A percentile compares a stretch with the other conserved stretches of the same genome.
phyloP scores from a whole-genome alignment of 2,113 vertebrate species.

The Macaca fascicularis region T2T-MFA8v1.1 NC_088378.1:119076501-119077000 shows the following conservation, averaged over 20 bases:
- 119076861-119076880: not conserved
- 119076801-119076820: conserved; percentile 3
- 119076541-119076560: not conserved
- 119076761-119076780: not conserved
- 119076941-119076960: conserved; percentile 14
- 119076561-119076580: not conserved
- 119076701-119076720: not conserved
- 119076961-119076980: not conserved
- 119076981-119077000: not conserved
- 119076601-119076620: not conserved
- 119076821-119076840: not conserved
- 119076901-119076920: not conserved
- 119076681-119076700: not conserved
- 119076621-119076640: not conserved
- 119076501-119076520: not conserved
- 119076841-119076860: not conserved
- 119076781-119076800: not conserved
- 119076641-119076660: not conserved
- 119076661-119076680: not conserved
- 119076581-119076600: not conserved
- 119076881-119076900: not conserved
- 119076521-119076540: not conserved
- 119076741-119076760: not conserved
- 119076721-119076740: not conserved
- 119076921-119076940: not conserved